Conservation (phyloP, 2,888 invertebrate genomes). For the Agrilus cyanescens region DNA sequence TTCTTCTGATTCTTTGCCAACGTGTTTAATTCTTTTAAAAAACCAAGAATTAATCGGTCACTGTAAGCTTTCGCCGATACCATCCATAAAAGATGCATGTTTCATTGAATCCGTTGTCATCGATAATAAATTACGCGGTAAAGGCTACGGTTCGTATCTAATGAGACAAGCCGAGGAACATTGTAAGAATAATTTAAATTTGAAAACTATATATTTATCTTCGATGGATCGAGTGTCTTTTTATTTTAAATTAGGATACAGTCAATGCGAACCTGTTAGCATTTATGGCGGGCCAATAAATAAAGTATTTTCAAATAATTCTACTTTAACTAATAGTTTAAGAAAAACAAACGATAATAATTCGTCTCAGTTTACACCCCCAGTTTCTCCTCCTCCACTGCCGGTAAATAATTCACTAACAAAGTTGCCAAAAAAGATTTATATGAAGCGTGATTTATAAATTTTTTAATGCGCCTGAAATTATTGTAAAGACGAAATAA, state of each 20-base stretch:
- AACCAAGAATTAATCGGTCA: slow-evolving; percentile 56
- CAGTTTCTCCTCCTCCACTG: slow-evolving; percentile 32
- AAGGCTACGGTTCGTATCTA: slow-evolving; percentile 63
- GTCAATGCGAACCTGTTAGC: slow-evolving; percentile 53
- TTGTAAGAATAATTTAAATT: slow-evolving; percentile 47
- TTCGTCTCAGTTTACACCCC: slow-evolving; percentile 15
- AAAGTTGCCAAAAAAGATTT: slow-evolving; percentile 16
- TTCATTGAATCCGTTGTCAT: slow-evolving; percentile 78
- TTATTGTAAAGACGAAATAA: no score
- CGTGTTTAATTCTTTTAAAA: slow-evolving; percentile 55
- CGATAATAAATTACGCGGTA: slow-evolving; percentile 54
- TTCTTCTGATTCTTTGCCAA: slow-evolving; percentile 62
- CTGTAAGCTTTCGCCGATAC: slow-evolving; percentile 64
- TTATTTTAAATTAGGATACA: slow-evolving; percentile 63
- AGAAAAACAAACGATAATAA: slow-evolving; percentile 11
- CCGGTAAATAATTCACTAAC: slow-evolving; percentile 20
- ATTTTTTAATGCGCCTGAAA: no score
- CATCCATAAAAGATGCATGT: slow-evolving; percentile 56
- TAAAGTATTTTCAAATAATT: not conserved
- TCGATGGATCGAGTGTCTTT: slow-evolving; percentile 39
- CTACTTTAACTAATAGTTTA: not conserved
- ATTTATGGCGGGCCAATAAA: slow-evolving; percentile 45
- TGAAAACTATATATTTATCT: slow-evolving; percentile 54
- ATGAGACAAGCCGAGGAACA: slow-evolving; percentile 67
- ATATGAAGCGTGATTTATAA: not conserved